phyloP scores from a whole-genome alignment of 2,113 vertebrate genomes.

The Ovis aries region ARS-UI_Ramb_v3.0 NC_056074.1:28736001-28736500 shows the following conservation, averaged over 20 bases:
- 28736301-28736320: background rate
- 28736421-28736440: background rate
- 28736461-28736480: background rate
- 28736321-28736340: background rate
- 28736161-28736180: background rate
- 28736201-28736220: background rate
- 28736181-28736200: background rate
- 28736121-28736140: background rate
- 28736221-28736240: background rate
- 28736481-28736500: background rate
- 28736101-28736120: background rate
- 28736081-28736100: background rate
- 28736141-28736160: background rate
- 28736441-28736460: background rate
- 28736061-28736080: background rate
- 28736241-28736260: background rate
- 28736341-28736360: background rate
- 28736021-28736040: too few relatives aligned
- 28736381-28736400: background rate
- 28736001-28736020: too few relatives aligned
- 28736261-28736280: constrained; percentile 4
- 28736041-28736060: background rate
- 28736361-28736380: background rate
- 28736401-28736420: background rate
- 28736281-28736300: background rate